Evolutionary conservation across 1,140 invertebrate species (phyloP).

Genomic region (Metaphire vulgaris): DNA sequence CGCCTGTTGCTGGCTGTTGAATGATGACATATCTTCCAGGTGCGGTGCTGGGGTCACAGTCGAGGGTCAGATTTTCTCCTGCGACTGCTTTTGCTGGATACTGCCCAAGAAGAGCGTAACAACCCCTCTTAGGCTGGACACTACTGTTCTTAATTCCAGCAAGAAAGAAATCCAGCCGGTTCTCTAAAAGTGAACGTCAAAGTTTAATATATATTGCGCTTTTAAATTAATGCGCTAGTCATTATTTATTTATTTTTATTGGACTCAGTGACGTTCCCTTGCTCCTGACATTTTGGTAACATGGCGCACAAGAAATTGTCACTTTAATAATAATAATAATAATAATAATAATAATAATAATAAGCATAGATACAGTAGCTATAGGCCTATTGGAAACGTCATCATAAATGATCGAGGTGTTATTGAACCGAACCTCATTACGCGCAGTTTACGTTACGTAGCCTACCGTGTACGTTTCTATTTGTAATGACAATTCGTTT

Average conservation of each 20-base stretch:
- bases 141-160: background rate
- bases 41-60: background rate
- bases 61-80: background rate
- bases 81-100: background rate
- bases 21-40: conserved; percentile 2
- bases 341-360: too few species aligned
- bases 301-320: too few species aligned
- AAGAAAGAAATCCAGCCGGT: background rate
- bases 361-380: background rate
- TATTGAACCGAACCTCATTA: too few species aligned
- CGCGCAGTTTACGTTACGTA: background rate
- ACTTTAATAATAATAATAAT: too few species aligned
- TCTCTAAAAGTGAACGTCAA: too few species aligned
- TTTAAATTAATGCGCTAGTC: too few species aligned
- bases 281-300: too few species aligned
- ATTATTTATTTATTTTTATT: too few species aligned
- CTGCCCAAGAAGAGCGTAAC: background rate
- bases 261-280: too few species aligned
- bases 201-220: too few species aligned
- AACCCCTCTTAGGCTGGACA: background rate
- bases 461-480: background rate
- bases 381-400: background rate
- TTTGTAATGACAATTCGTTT: background rate
- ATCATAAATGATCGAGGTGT: background rate
- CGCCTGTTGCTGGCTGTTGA: background rate